Base-by-base conservation (phyloP, 1,140 invertebrate species). In the Pseudoatta argentina region DNA sequence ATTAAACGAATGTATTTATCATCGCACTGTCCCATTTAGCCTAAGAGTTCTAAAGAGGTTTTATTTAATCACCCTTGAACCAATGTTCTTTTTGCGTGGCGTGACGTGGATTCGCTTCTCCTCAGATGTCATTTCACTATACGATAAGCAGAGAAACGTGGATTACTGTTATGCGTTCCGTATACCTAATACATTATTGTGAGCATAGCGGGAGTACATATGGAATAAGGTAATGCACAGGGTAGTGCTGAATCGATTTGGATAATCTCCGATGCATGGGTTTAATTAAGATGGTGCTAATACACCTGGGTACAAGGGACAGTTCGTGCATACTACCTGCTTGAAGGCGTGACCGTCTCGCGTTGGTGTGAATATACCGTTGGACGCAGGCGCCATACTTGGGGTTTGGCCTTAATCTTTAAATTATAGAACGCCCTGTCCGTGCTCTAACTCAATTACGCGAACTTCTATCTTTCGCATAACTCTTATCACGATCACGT, bases 241-340 rank as follows among this genome's bases (percentile, higher is more conserved):
- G 53, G 51, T 57, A 39, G 34, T 63, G 14, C 8, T 24, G 69
- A 34, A 83, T 83, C 57, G 69, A 44, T 75, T 83, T 48, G 34
- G 59, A 51, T 67, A 73, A 85, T 69, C 73, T 76, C 21, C 55
- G 18, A 39, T 83, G 71, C 53, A 63, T 53, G 12, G 48, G 86
- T 66, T 89, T 89, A 89, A 89, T 89, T 88, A 89, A 88, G 48
- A 66, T 59, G 63, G 12, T 53, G 75, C 48, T 89, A 88, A 89
- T 89, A 71, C 76, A 79, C 69, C 75, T 21, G 71, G 48, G 59
- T 57, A 59, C 30, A 57, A 59, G 81, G 57, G 88, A 89, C 78
- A 61, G 18, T 44, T 44, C n/a, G 39, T 34, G 39, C 51, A 48
- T 12, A 34, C 30, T 51, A 51, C 8, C 21, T 61, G 27, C 73